A percentile compares a stretch with the other conserved stretches of the same genome.
Evolutionary conservation across 2,113 vertebrate genomes (phyloP).

Genomic region (Catagonus wagneri): DNA sequence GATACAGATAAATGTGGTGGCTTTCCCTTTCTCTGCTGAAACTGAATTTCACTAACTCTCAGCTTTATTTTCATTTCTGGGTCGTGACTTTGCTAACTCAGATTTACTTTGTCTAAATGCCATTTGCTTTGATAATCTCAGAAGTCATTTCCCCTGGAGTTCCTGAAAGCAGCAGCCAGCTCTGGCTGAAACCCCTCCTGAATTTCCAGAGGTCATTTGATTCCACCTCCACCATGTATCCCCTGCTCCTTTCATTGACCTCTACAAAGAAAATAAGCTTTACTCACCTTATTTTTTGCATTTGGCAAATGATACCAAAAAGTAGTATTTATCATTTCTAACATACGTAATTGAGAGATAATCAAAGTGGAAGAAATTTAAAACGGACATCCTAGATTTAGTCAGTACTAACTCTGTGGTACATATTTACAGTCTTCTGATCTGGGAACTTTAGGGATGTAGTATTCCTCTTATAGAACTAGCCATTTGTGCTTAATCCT

Average conservation of each 20-base stretch:
- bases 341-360: background rate
- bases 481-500: background rate
- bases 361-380: background rate
- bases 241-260: constrained; percentile 12
- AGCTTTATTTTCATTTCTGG: background rate
- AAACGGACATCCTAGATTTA: constrained; percentile 6
- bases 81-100: background rate
- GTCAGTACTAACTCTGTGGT: constrained; percentile 29
- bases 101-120: constrained; percentile 5
- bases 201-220: background rate
- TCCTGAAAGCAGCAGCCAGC: background rate
- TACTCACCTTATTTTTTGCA: constrained; percentile 10
- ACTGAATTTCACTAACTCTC: constrained; percentile 16
- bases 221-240: background rate
- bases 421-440: constrained; percentile 18
- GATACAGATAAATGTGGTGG: background rate
- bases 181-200: background rate
- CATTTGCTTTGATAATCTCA: constrained; percentile 50
- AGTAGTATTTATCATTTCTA: background rate
- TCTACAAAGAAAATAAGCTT: background rate
- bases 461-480: background rate
- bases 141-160: background rate
- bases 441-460: background rate
- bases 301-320: constrained; percentile 13
- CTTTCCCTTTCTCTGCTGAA: constrained; percentile 24